These are phyloP conservation scores for Acrocephalus kingi DNA, from an alignment of 2,113 vertebrate genomes.

Conservation along the genomic window DNA sequence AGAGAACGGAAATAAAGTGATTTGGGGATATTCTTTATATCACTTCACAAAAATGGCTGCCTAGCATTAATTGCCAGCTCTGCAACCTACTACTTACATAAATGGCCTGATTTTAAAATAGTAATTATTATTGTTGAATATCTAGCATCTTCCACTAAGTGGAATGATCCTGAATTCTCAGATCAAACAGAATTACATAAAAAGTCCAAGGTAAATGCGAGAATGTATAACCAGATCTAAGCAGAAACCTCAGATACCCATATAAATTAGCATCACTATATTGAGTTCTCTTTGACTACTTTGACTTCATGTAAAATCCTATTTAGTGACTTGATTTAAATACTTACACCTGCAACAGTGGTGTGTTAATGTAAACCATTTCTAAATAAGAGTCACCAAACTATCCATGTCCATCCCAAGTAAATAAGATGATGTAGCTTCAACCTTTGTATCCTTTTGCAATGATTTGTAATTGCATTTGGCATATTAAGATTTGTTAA, in stretches of 20 bases:
- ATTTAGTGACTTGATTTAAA: background rate
- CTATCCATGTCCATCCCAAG: background rate
- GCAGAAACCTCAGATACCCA: background rate
- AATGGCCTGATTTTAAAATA: slow-evolving; percentile 16
- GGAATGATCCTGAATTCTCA: slow-evolving; percentile 4
- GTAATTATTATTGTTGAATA: slow-evolving; percentile 19
- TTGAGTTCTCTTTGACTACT: background rate
- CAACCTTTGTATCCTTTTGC: background rate
- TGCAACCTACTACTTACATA: background rate
- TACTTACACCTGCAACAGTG: background rate
- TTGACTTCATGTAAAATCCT: background rate
- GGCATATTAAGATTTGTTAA: background rate
- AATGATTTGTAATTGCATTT: background rate
- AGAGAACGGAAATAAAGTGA: background rate
- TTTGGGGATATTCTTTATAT: background rate
- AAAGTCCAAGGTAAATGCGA: slow-evolving; percentile 29
- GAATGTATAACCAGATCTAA: background rate
- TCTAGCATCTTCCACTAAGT: background rate
- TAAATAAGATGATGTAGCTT: background rate
- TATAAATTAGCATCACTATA: background rate
- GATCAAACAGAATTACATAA: slow-evolving; percentile 54
- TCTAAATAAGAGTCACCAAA: background rate
- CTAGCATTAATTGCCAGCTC: background rate
- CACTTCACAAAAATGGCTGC: background rate
- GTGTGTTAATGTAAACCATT: background rate